phyloP scores from a whole-genome alignment of 2,797 vertebrate genomes.

The Distichodus sexfasciatus region DNA sequence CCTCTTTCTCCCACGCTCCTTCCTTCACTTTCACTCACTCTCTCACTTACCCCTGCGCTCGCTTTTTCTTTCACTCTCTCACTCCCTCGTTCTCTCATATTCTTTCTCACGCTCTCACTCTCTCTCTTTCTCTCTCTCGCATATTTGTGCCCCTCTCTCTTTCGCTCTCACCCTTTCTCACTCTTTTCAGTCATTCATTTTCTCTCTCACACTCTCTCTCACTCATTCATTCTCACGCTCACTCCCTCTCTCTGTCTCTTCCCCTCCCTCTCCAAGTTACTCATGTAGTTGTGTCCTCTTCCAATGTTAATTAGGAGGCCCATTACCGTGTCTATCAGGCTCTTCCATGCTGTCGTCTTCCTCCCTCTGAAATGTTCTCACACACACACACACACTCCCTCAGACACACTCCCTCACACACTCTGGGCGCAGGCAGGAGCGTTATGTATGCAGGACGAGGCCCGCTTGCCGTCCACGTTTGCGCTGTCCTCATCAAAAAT shows the following conservation, averaged over 20 bases:
- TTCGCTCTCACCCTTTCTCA: no score
- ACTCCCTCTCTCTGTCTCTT: neutral
- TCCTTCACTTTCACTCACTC: constrained; percentile 15
- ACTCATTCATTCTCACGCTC: constrained; percentile 12
- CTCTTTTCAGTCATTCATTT: no score
- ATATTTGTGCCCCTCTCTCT: no score
- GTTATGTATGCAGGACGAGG: constrained; percentile 54
- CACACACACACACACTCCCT: no score
- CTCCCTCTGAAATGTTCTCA: neutral
- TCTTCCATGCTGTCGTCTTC: constrained; percentile 36
- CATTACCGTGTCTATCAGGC: constrained; percentile 59
- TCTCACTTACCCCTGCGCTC: no score
- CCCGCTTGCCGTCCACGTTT: constrained; percentile 51
- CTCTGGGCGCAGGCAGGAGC: constrained; percentile 13
- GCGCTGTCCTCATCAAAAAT: constrained; percentile 62
- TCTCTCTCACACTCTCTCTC: neutral
- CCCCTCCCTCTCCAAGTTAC: constrained; percentile 42
- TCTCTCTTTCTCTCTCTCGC: no score
- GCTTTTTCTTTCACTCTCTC: no score
- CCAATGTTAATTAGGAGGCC: constrained; percentile 61
- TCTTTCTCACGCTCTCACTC: no score
- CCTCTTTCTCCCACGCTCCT: neutral
- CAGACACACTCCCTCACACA: neutral
- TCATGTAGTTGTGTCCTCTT: constrained; percentile 53
- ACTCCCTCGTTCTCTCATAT: no score